A percentile compares a stretch with the other conserved stretches of the same genome.
Evolutionary conservation across 2,888 invertebrate genomes (phyloP).

Genomic region (Thyatira batis): DNA sequence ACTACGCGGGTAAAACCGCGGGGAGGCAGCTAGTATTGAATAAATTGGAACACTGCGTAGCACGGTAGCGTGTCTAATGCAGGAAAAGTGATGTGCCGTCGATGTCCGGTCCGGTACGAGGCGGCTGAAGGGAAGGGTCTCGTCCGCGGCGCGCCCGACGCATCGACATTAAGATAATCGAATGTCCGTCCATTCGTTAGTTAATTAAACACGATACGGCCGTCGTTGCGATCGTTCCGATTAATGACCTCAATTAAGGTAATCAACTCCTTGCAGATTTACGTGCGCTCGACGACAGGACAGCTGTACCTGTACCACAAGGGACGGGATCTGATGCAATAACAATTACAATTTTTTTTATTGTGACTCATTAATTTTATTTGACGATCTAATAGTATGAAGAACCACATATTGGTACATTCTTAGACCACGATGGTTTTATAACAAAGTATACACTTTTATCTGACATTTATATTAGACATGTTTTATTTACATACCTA

Average conservation of each 20-base stretch:
- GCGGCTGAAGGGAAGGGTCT: constrained; percentile 4
- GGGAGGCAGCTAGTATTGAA: too few relatives aligned
- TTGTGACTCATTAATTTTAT: constrained; percentile 15
- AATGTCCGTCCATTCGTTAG: constrained; percentile 71
- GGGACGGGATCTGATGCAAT: constrained; percentile 36
- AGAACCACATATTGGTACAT: not conserved
- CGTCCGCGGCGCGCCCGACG: constrained; percentile 38
- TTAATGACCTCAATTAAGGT: constrained; percentile 77
- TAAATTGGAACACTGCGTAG: constrained; percentile 1
- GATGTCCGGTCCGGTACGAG: constrained; percentile 20
- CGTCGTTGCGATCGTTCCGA: constrained; percentile 65
- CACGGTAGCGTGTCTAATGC: constrained; percentile 1
- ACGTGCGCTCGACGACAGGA: constrained; percentile 43
- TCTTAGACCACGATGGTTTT: too few relatives aligned
- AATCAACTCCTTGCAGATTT: constrained; percentile 74
- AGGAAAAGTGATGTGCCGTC: constrained; percentile 3
- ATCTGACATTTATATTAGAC: constrained; percentile 18
- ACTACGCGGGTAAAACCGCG: too few relatives aligned
- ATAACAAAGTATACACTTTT: too few relatives aligned
- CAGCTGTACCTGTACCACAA: constrained; percentile 15
- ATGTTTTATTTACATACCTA: constrained; percentile 32
- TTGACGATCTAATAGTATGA: not conserved
- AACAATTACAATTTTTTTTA: constrained; percentile 42
- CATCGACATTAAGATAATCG: constrained; percentile 72
- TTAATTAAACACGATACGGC: constrained; percentile 79